Base-by-base conservation (phyloP, 2,113 vertebrate genomes). In the Nematolebias whitei region DNA sequence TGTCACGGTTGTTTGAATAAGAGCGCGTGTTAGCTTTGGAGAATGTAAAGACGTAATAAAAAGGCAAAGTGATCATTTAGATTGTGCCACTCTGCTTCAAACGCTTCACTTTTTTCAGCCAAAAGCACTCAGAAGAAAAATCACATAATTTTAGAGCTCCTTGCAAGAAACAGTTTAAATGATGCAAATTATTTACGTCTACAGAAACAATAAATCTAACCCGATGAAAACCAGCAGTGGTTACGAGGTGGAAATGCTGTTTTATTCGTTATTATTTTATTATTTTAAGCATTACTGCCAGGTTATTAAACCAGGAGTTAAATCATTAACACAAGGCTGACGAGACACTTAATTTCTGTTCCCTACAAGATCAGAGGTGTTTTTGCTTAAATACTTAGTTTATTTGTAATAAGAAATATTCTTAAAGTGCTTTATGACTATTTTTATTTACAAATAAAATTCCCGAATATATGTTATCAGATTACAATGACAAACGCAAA, bases 21-120 rank as follows among this genome's bases (percentile, higher is more conserved):
- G 52, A 48, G 68, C 63, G 52, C 45, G 19, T 26, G 64, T 83
- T 86, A 52, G 73, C 50, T 65, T 79, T 66, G 55, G 65, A 63
- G 79, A 51, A 54, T 64, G 48, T 56, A 74, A 78, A 81, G 39
- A 63, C 68, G 74, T 76, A 76, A 71, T 26, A 44, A 43, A 10
- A 43, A n/a, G 47, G 47, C 64, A 68, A 10, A 48, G 29, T 1
- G 62, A 67, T 80, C 79, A 73, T 78, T 82, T 78, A 68, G 53
- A 66, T 69, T 67, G 63, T 82, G 84, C 76, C 84, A 82, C 57
- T 72, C 71, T 71, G 54, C 35, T 59, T 79, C 70, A 70, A 11
- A 0, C 24, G 12, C 22, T 16, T 50, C 76, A 82, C 55, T 76
- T 58, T 61, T 85, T 66, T 68, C n/a, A 12, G 14, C 4, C 3